Evolutionary conservation across 2,797 vertebrate genomes (phyloP), one percentile per base, ranked within the genome.

Genomic region (Columba guinea): DNA sequence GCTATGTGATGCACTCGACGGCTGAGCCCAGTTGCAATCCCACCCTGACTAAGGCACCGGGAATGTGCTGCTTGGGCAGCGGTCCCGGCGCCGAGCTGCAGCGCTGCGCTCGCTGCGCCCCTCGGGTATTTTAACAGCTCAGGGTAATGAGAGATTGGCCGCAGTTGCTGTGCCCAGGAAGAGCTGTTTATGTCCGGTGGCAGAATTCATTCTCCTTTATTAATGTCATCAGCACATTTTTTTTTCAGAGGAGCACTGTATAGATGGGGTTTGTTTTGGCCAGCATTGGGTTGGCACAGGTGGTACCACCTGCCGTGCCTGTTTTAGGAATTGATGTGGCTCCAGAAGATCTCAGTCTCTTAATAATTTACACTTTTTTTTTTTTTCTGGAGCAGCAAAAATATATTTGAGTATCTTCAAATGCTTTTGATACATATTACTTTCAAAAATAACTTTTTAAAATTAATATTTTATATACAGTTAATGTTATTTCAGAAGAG

Each of bases 241-340:
- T 5, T 64, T 70, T 91, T 81, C n/a, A 20, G 55, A 67, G 62
- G 48, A 79, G 46, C 49, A 14, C 82, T 79, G 69, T 59, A 56
- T 24, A 51, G 90, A 91, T 55, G 64, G 94, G 86, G 65, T 80
- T n/a, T 71, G 32, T 56, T 87, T 94, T 93, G 79, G 75, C 80
- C 90, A 65, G 74, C 18, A 5, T 64, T 87, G 70, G 71, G 39
- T 44, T 90, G 81, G 79, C 92, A 65, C 89, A 97, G 84, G 87
- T 94, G 95, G 91, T n/a, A 8, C 93, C 96, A 95, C 63, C 95
- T 97, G 96, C 95, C 91, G 0, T 63, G 89, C 41, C 79, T 93
- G 58, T 68, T 92, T 64, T 80, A n/a, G 78, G 81, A 90, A 51
- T 64, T 91, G 91, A 39, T 93, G 44, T 80, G 69, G 10, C 27